Evolutionary conservation across 2,113 vertebrate species (phyloP), one percentile per base, ranked within the genome.

Genomic region (Cynoglossus semilaevis): DNA sequence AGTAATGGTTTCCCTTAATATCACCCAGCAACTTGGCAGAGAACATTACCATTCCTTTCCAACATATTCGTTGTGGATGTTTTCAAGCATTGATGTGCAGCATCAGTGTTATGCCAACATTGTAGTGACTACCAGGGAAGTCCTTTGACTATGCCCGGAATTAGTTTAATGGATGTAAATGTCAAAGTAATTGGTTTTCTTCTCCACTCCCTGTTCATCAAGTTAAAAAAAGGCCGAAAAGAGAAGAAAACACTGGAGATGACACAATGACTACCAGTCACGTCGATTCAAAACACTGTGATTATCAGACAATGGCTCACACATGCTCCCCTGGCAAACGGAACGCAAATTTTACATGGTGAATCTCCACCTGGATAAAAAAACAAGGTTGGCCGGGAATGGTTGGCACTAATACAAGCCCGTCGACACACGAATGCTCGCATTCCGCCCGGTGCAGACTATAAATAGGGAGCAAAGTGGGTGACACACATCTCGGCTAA

Each of bases 401-500:
- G 22, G 50, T 19, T 45, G 40, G 57, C 4, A 44, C 64, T 55
- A 59, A 57, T 67, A 71, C 58, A 74, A 67, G 61, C 54, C 67
- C 47, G 15, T 61, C 56, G 46, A 56, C 74, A 70, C 56, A 68
- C 59, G 11, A 45, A 36, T 37, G 65, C 58, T 76, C 35, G 49
- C 86, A 87, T 89, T 86, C 84, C 84, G 66, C 58, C 74, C 60
- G 56, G 46, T 74, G 51, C 74, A 3, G 37, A 80, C 82, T 91
- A 92, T 85, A 88, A 88, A 91, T 91, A 92, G 86, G 53, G 44
- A 54, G 37, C 58, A 74, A 82, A 81, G 77, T 84, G 74, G 85
- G 83, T 88, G 84, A 89, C 83, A 85, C 67, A 84, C 77, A 87
- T 81, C 74, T 6, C 72, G 15, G 75, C 76, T 74, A 67, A 60